Evolutionary conservation across 2,888 invertebrate species (phyloP), one percentile per base, ranked within the genome.

Genomic region (Drosophila subsilvestris): DNA sequence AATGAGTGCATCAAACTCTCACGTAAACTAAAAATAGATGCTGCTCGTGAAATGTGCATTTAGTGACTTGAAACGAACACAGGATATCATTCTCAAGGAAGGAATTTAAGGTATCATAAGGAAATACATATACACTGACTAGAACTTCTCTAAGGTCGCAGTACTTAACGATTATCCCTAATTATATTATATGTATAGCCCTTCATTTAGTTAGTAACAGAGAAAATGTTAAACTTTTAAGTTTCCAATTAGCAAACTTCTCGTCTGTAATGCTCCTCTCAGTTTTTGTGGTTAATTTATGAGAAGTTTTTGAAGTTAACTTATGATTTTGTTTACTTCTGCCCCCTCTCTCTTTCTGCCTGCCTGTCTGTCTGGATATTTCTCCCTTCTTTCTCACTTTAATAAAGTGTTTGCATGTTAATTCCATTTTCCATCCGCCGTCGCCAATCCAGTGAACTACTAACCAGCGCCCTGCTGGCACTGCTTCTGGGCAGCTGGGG

Each of bases 351-450:
- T 25, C 18, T 29, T 32, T 27, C 37, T 43, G n/a, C n/a, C 25
- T 49, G 56, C 50, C 59, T 37, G 37, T 37, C 37, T 37, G n/a
- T 37, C 37, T 37, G 37, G n/a, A 37, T 37, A 2, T 37, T 7
- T n/a, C 37, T n/a, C n/a, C 37, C 37, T 7, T n/a, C 37, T 37
- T 37, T 37, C 37, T 37, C 69, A 71, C 78, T 78, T 76, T 71
- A 74, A 74, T 71, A 56, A 70, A 72, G 66, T 67, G 63, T 65
- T 73, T 54, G 71, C 58, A 56, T 66, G 72, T 58, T 65, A 66
- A 56, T 76, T 65, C 63, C 68, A 51, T 62, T 62, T 70, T 20
- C 51, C 70, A 18, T n/a, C 48, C 25, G 44, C 37, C 47, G 22
- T 12, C 14, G 29, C 51, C 32, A 8, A 14, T 51, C 43, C 17